These are phyloP conservation scores for Astur gentilis DNA, from an alignment of 2,113 vertebrate species.

Conservation along the genomic window DNA sequence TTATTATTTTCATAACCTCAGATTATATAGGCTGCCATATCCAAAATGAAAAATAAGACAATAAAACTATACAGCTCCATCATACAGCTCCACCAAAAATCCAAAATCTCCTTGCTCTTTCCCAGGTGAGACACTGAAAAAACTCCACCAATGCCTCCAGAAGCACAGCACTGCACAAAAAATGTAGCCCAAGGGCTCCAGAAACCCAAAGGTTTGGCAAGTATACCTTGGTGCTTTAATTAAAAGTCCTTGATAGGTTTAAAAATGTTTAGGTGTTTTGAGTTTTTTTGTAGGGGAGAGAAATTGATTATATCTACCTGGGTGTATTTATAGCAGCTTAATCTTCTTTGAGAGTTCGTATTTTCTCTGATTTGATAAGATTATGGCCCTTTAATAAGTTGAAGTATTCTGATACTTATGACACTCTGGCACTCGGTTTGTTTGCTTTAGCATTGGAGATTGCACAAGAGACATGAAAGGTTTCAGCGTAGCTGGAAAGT, in stretches of 20 bases:
- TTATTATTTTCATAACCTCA: neutral
- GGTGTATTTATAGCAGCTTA: neutral
- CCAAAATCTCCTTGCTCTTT: neutral
- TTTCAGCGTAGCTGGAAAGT: constrained; percentile 64
- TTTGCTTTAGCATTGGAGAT: constrained; percentile 65
- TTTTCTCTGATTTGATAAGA: constrained; percentile 18
- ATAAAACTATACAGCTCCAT: neutral
- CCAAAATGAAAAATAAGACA: neutral
- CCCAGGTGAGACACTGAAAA: neutral
- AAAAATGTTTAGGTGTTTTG: neutral
- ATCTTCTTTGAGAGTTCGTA: neutral
- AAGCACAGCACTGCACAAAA: neutral
- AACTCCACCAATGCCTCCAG: neutral
- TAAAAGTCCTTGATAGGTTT: neutral
- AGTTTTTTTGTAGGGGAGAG: neutral
- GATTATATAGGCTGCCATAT: neutral
- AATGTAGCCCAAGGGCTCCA: neutral
- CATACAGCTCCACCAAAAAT: neutral
- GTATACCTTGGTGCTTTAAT: neutral
- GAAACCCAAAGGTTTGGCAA: neutral
- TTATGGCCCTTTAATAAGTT: constrained; percentile 22
- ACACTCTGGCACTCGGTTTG: constrained; percentile 55
- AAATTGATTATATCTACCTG: neutral
- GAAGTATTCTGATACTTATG: constrained; percentile 21
- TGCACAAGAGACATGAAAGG: constrained; percentile 66